Evolutionary conservation across 2,888 invertebrate species (phyloP).

Genomic region (Calameuta pallipes): DNA sequence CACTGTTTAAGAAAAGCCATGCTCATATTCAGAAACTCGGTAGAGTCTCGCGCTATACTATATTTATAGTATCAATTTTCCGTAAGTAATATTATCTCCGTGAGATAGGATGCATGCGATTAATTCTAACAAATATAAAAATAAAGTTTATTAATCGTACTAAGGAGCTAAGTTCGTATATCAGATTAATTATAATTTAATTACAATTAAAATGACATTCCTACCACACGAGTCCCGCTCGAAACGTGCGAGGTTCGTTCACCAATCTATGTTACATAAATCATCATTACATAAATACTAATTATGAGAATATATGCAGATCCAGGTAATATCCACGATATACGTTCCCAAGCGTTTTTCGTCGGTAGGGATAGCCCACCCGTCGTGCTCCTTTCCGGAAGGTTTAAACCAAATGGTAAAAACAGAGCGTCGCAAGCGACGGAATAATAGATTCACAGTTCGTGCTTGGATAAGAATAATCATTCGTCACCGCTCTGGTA

Average conservation of each 20-base stretch:
- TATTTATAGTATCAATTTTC: background rate
- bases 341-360: background rate
- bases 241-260: background rate
- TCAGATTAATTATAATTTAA: background rate
- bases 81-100: conserved; percentile 44
- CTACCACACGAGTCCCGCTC: background rate
- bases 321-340: background rate
- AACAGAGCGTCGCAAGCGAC: background rate
- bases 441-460: conserved; percentile 5
- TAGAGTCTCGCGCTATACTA: background rate
- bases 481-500: conserved; percentile 24
- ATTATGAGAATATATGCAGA: conserved; percentile 7
- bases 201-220: background rate
- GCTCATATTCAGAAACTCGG: background rate
- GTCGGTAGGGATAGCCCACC: background rate
- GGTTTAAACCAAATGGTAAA: background rate
- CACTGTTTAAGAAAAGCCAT: background rate
- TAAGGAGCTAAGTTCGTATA: conserved; percentile 1
- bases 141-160: conserved; percentile 39
- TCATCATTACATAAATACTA: conserved; percentile 4
- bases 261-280: background rate
- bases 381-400: background rate
- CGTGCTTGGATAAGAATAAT: conserved; percentile 18
- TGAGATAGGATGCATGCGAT: conserved; percentile 41
- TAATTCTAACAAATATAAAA: background rate